Conservation (phyloP, 1,140 invertebrate genomes). For the Wasmannia auropunctata region DNA sequence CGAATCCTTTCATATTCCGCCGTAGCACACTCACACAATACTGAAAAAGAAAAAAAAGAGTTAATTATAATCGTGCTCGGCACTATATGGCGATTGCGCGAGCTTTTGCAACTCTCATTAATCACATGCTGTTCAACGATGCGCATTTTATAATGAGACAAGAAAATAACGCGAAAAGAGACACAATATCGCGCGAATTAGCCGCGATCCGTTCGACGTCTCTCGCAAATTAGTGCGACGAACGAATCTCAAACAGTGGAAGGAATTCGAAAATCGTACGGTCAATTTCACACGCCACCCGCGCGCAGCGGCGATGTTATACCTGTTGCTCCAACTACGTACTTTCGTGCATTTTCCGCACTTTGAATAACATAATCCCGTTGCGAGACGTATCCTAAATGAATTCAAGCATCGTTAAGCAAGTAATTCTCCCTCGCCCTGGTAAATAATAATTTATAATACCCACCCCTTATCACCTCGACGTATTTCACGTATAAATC, state of each 20-base stretch:
- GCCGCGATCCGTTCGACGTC: not conserved
- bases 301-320: not conserved
- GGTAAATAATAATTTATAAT: not conserved
- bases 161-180: not conserved
- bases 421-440: not conserved
- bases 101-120: not conserved
- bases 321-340: slow-evolving; percentile 24
- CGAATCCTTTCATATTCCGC: not conserved
- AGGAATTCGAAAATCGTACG: slow-evolving; percentile 24
- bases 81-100: not conserved
- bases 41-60: not conserved
- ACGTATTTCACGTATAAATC: not conserved
- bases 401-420: not conserved
- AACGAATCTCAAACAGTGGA: not conserved
- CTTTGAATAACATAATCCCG: slow-evolving; percentile 22
- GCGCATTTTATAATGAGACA: not conserved
- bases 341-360: slow-evolving; percentile 18
- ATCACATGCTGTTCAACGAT: not conserved
- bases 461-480: not conserved
- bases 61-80: not conserved
- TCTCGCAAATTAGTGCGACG: not conserved
- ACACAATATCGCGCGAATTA: not conserved
- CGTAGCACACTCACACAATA: not conserved
- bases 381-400: not conserved
- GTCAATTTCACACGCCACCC: slow-evolving; percentile 20